phyloP scores from a whole-genome alignment of 2,113 vertebrate genomes.

The Forbesichthys agassizii region DNA sequence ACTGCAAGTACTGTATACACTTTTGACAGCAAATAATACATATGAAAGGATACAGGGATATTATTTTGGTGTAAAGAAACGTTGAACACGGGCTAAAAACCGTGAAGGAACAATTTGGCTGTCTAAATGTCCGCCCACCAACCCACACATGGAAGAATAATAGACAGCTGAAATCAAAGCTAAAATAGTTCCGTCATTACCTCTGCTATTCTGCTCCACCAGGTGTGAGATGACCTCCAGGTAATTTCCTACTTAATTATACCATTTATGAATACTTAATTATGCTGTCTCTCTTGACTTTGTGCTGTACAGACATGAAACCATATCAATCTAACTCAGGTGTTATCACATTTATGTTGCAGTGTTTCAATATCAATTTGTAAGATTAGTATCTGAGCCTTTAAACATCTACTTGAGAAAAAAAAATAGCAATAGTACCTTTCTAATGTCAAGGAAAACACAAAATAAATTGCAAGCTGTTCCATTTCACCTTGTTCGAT shows the following conservation, averaged over 20 bases:
- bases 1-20: background rate
- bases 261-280: constrained; percentile 44
- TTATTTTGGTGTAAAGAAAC: constrained; percentile 21
- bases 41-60: constrained; percentile 25
- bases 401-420: constrained; percentile 24
- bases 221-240: constrained; percentile 61
- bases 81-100: constrained; percentile 4
- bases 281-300: constrained; percentile 30
- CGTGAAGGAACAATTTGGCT: background rate
- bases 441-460: constrained; percentile 72
- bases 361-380: background rate
- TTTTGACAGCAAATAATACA: constrained; percentile 10
- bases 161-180: constrained; percentile 42
- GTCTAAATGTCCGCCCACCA: constrained; percentile 10
- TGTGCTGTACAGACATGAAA: constrained; percentile 25
- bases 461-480: constrained; percentile 60
- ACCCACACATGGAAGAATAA: constrained; percentile 9
- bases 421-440: constrained; percentile 6
- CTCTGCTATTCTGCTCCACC: constrained; percentile 40
- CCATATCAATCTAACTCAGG: constrained; percentile 36
- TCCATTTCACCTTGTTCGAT: constrained; percentile 60
- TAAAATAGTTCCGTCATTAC: constrained; percentile 45
- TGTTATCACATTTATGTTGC: background rate
- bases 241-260: constrained; percentile 63
- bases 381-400: constrained; percentile 6